Evolutionary conservation across 1,140 invertebrate species (phyloP).

Genomic region (Drosophila sproati): DNA sequence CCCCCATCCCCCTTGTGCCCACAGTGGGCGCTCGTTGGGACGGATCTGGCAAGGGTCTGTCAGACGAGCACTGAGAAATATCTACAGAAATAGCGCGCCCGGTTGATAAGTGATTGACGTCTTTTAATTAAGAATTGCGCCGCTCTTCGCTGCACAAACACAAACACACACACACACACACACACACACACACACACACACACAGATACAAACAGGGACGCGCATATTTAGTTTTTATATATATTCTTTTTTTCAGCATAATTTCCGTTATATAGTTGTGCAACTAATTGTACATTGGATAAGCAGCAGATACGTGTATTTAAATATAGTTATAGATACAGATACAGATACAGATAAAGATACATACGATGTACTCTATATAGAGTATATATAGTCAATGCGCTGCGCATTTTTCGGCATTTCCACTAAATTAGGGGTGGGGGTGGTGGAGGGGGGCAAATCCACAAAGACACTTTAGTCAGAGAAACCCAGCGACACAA

Average conservation of each 20-base stretch:
- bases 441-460: no score
- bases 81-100: conserved; percentile 67
- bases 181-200: neutral
- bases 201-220: neutral
- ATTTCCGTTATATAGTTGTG: conserved; percentile 75
- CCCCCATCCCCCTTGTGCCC: neutral
- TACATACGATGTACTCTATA: conserved; percentile 8
- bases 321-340: conserved; percentile 52
- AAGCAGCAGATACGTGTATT: conserved; percentile 58
- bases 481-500: conserved; percentile 7
- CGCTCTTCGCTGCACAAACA: conserved; percentile 78
- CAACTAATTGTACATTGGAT: conserved; percentile 42
- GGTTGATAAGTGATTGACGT: conserved; percentile 82
- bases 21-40: conserved; percentile 15
- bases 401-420: conserved; percentile 33
- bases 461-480: conserved; percentile 55
- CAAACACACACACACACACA: conserved; percentile 15
- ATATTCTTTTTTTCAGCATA: conserved; percentile 48
- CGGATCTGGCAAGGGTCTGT: conserved; percentile 56
- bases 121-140: conserved; percentile 83
- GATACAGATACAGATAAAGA: conserved; percentile 27
- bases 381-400: neutral
- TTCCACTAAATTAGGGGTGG: conserved; percentile 20
- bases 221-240: conserved; percentile 42
- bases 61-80: conserved; percentile 54